These are phyloP conservation scores for Taeniopygia guttata DNA, from an alignment of 2,797 vertebrate genomes.

Conservation along the genomic window DNA sequence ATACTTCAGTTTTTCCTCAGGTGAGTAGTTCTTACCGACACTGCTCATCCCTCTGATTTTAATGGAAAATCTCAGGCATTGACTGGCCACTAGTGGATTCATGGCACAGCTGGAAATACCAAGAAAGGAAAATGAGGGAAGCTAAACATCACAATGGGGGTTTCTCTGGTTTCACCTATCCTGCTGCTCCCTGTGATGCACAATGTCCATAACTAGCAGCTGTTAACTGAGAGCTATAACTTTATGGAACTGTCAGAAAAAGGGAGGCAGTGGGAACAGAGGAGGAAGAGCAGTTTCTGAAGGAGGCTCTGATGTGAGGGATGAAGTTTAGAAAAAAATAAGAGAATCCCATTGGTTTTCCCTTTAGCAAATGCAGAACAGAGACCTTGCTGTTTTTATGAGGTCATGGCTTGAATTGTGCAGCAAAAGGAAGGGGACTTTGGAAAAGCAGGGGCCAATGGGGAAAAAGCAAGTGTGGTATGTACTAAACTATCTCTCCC, in stretches of 20 bases:
- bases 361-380: background rate
- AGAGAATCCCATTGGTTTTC: background rate
- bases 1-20: background rate
- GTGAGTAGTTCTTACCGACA: background rate
- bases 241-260: background rate
- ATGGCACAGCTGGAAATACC: accelerated
- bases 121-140: background rate
- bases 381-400: background rate
- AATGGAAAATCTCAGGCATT: background rate
- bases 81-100: background rate
- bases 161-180: background rate
- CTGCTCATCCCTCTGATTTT: background rate
- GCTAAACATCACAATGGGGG: accelerated
- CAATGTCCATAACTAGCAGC: accelerated
- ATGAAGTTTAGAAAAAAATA: background rate
- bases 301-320: background rate
- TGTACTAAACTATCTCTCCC: background rate
- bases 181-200: background rate
- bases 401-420: background rate
- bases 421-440: background rate
- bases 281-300: background rate
- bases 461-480: background rate
- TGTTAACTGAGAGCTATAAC: background rate
- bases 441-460: background rate
- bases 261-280: background rate